phyloP scores from a whole-genome alignment of 2,888 invertebrate genomes.

The Sinopyrophorus schimmeli region DNA sequence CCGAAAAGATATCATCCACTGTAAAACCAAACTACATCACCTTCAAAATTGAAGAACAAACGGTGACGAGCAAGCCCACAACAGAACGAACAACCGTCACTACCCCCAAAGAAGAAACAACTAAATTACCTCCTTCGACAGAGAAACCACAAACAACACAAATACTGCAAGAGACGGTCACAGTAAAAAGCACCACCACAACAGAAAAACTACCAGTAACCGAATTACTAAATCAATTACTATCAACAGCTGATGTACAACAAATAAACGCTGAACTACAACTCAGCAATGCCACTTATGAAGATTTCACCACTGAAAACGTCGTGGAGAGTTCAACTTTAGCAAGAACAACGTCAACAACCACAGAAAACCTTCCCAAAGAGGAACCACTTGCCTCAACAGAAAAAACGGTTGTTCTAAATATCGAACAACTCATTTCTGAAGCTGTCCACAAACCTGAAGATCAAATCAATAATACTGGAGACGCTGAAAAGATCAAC shows the following conservation, averaged over 20 bases:
- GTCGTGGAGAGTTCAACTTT: constrained; percentile 28
- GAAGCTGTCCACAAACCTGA: constrained; percentile 44
- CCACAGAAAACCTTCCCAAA: not conserved
- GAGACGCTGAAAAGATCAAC: constrained; percentile 37
- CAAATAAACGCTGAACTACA: constrained; percentile 49
- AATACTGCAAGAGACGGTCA: not conserved
- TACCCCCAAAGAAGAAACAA: no score
- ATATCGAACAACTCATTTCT: constrained; percentile 48
- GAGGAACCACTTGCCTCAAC: constrained; percentile 24
- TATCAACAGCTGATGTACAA: constrained; percentile 48
- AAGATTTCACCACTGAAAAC: constrained; percentile 14
- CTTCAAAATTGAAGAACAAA: no score
- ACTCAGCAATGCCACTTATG: constrained; percentile 6
- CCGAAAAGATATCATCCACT: no score
- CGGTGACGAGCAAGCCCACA: no score
- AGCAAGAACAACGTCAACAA: constrained; percentile 14
- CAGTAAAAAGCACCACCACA: constrained; percentile 10
- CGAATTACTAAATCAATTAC: constrained; percentile 45
- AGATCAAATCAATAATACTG: constrained; percentile 31
- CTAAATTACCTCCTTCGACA: not conserved
- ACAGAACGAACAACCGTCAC: no score
- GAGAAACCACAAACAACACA: not conserved
- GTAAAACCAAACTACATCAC: no score
- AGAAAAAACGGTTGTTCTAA: constrained; percentile 44
- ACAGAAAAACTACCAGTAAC: constrained; percentile 30